Conservation (phyloP, 2,113 vertebrate genomes). For the Nibea albiflora region DNA sequence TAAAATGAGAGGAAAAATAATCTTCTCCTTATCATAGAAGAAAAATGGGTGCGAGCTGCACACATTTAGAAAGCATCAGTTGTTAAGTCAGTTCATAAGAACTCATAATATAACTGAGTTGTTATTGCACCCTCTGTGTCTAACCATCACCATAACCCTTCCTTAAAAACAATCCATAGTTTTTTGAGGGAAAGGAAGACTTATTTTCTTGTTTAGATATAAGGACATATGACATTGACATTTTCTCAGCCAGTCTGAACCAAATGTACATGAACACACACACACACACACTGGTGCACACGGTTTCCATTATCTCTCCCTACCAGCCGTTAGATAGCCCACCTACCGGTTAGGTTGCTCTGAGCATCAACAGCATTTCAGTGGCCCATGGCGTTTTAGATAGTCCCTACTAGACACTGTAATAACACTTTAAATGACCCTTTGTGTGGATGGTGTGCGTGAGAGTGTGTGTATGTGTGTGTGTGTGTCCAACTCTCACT, state of each 20-base stretch:
- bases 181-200: neutral
- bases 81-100: neutral
- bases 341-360: slow-evolving; percentile 57
- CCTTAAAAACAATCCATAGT: neutral
- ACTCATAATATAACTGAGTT: neutral
- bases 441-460: slow-evolving; percentile 19
- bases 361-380: slow-evolving; percentile 59
- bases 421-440: slow-evolving; percentile 60
- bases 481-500: neutral
- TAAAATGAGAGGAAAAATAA: neutral
- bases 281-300: slow-evolving; percentile 24
- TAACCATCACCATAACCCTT: neutral
- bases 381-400: slow-evolving; percentile 59
- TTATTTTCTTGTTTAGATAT: neutral
- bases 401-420: slow-evolving; percentile 49
- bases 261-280: slow-evolving; percentile 12
- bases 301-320: slow-evolving; percentile 57
- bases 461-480: slow-evolving; percentile 21
- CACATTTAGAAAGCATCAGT: neutral
- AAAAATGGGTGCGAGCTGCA: no score
- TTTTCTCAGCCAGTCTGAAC: neutral
- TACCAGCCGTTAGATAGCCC: slow-evolving; percentile 63
- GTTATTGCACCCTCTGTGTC: neutral
- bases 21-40: no score
- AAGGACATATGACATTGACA: neutral